These are phyloP conservation scores for Allobates femoralis DNA, from an alignment of 2,797 vertebrate species.

Conservation along the genomic window DNA sequence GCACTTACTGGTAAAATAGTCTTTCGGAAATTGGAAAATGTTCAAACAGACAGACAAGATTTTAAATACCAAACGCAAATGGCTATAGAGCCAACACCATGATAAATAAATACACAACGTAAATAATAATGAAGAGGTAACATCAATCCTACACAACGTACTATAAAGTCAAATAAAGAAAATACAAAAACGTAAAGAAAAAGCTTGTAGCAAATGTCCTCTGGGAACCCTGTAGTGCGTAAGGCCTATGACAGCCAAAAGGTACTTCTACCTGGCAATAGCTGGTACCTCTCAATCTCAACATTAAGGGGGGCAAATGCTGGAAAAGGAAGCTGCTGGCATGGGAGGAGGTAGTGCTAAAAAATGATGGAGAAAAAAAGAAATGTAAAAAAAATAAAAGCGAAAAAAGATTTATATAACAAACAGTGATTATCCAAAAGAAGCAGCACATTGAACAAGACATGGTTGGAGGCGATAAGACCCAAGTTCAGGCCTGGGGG, in stretches of 20 bases:
- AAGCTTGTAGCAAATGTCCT: constrained; percentile 29
- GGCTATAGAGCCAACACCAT: constrained; percentile 19
- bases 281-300: constrained; percentile 28
- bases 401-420: constrained; percentile 29
- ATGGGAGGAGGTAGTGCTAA: constrained; percentile 49
- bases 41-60: constrained; percentile 27
- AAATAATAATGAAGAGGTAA: constrained; percentile 34
- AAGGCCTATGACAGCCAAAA: constrained; percentile 45
- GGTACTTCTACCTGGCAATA: constrained; percentile 7
- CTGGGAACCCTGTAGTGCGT: constrained; percentile 58
- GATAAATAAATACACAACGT: constrained; percentile 58
- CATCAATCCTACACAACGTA: constrained; percentile 12
- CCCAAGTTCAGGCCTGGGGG: constrained; percentile 63
- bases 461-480: background rate
- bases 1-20: background rate
- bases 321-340: background rate
- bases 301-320: constrained; percentile 3
- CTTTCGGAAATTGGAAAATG: background rate
- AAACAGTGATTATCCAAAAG: constrained; percentile 66
- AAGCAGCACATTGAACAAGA: constrained; percentile 70
- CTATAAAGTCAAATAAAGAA: background rate
- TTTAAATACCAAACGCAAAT: constrained; percentile 53
- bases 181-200: background rate
- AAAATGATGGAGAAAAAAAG: constrained; percentile 49
- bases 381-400: background rate